Base-by-base conservation (phyloP, 2,797 vertebrate species). In the Hyperoplus lanceolatus region DNA sequence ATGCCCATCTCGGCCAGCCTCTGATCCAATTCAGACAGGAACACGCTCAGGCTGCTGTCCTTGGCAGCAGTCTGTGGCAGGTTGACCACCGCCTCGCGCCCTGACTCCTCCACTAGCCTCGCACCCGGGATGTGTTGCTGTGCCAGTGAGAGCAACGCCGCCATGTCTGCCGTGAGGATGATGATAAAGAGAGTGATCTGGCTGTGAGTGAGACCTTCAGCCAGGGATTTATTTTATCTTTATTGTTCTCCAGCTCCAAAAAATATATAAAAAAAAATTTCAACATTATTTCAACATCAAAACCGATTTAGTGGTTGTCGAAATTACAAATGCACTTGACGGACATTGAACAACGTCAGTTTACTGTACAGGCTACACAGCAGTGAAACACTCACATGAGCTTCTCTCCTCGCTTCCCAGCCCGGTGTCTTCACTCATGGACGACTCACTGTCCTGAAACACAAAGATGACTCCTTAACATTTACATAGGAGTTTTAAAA, bases 21-120 rank as follows among this genome's bases (percentile, higher is more conserved):
- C 2, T 67, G 55, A 0, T 99, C 97, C 86, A 99, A 92, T 71
- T 97, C 94, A 0, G 12, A 80, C 84, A 99, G 95, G 39, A 98
- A 96, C 16, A 90, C 5, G 1, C 89, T 94, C 0, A 98, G 95
- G 49, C 95, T 91, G 51, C 96, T 94, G 0, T 97, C 95, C 77
- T 94, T 96, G 9, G 96, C 96, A 0, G 96, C 94, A 0, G 39
- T 39, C 38, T 96, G 97, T 1, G 97, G 97, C 73, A 98, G 82
- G 71, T 95, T 89, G 4, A 97, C 89, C 50, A 97, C 92, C 0
- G 95, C 93, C 87, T 99, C 96, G 0, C 94, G 93, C 0, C 96
- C 95, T 0, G 95, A 90, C 43, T 97, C 96, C 80, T 97, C 94
- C 73, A 95, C 95, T 89, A 98, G 88, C 61, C 39, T 89, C 0